Evolutionary conservation across 2,797 vertebrate genomes (phyloP).

Genomic region (Hypotaenidia okinawae): DNA sequence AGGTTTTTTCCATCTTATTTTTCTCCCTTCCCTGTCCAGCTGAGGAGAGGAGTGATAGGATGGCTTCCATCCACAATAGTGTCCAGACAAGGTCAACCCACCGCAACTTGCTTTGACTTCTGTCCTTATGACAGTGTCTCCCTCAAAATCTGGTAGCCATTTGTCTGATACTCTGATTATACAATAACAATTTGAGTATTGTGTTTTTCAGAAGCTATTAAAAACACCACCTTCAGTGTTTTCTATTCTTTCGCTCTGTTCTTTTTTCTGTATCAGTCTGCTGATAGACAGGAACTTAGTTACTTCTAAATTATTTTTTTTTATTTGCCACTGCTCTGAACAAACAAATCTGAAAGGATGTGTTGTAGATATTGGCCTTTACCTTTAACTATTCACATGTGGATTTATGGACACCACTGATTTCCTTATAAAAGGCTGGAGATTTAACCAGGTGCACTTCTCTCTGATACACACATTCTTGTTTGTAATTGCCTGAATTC

Average conservation of each 20-base stretch:
- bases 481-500: neutral
- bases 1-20: too few species aligned
- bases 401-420: neutral
- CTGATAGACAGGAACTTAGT: neutral
- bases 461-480: neutral
- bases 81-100: too few species aligned
- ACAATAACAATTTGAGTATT: neutral
- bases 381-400: neutral
- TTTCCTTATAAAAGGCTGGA: neutral
- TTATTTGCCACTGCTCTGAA: neutral
- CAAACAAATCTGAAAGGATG: neutral
- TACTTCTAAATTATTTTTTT: neutral
- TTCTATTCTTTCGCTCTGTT: neutral
- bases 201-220: neutral
- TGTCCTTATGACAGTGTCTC: neutral
- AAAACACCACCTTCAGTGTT: neutral
- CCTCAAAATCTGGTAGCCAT: neutral
- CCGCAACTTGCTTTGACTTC: neutral
- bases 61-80: too few species aligned
- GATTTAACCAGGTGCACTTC: neutral
- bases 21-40: too few species aligned
- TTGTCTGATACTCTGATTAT: neutral
- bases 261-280: neutral
- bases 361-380: neutral
- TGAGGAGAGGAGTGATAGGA: too few species aligned